Percentiles rank a stretch among this genome's conserved stretches.
These are phyloP conservation scores for Tanytarsus gracilentus DNA, from an alignment of 2,888 invertebrate species.

Conservation along the genomic window DNA sequence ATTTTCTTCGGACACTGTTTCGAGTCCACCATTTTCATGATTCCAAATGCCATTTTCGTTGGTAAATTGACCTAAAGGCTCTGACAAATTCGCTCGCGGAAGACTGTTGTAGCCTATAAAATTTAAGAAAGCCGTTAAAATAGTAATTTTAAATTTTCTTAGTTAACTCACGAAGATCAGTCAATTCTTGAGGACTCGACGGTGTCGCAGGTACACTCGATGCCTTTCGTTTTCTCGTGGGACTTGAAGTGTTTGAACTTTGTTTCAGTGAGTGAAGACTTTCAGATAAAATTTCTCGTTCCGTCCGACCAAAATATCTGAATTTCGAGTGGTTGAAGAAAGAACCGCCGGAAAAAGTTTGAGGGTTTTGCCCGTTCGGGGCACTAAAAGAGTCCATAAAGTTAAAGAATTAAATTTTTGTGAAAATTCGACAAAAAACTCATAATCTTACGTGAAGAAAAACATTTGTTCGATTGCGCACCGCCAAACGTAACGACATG, in stretches of 20 bases:
- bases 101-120: conserved; percentile 70
- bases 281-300: conserved; percentile 81
- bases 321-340: conserved; percentile 91
- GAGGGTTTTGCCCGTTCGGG: conserved; percentile 77
- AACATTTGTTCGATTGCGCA: conserved; percentile 96
- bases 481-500: conserved; percentile 93
- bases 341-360: conserved; percentile 81
- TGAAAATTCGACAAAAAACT: background rate
- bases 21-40: conserved; percentile 53
- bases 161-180: conserved; percentile 49
- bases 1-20: conserved; percentile 60
- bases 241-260: conserved; percentile 52
- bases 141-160: background rate
- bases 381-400: conserved; percentile 57
- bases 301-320: conserved; percentile 85
- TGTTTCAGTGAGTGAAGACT: conserved; percentile 57
- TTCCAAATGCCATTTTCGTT: conserved; percentile 46
- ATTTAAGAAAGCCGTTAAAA: background rate
- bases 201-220: conserved; percentile 82
- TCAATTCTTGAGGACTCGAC: conserved; percentile 59
- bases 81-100: conserved; percentile 75
- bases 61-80: conserved; percentile 51
- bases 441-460: conserved; percentile 82
- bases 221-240: conserved; percentile 59
- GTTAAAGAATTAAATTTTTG: too few species aligned